phyloP scores from a whole-genome alignment of 1,140 invertebrate genomes.

The Ostrea edulis region DNA sequence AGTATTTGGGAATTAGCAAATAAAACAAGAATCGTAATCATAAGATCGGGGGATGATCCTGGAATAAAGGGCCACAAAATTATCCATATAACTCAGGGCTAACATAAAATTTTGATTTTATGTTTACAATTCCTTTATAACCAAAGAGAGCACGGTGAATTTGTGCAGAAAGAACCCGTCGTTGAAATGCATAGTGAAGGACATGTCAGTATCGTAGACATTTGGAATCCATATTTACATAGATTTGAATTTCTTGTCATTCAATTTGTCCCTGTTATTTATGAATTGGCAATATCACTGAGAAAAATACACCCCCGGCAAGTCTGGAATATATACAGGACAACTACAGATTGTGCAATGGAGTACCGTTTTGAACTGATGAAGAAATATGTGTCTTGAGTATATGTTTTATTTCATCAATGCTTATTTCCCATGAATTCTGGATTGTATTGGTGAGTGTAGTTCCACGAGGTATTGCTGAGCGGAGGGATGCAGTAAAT shows the following conservation, averaged over 20 bases:
- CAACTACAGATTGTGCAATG: neutral
- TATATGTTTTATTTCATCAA: neutral
- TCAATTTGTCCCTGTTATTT: neutral
- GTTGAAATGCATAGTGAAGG: neutral
- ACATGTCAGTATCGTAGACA: neutral
- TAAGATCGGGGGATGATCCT: slow-evolving; percentile 26
- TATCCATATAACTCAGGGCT: slow-evolving; percentile 41
- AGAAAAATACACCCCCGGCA: too few species aligned
- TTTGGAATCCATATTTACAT: slow-evolving; percentile 6
- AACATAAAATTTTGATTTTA: slow-evolving; percentile 48
- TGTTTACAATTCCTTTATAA: slow-evolving; percentile 44
- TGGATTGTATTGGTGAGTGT: neutral
- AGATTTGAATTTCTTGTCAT: neutral
- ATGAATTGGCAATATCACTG: neutral
- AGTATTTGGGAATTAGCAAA: slow-evolving; percentile 37
- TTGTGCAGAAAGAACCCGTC: slow-evolving; percentile 1
- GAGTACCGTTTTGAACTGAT: neutral
- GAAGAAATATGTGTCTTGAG: neutral
- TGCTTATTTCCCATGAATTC: neutral
- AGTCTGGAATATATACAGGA: neutral
- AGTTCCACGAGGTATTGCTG: neutral
- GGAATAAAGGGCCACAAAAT: slow-evolving; percentile 35
- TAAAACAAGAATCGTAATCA: slow-evolving; percentile 41
- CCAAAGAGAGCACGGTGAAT: neutral
- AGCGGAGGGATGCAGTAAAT: neutral